Conservation (phyloP, 2,797 vertebrate species). For the Amblyopsis hoosieri region DNA sequence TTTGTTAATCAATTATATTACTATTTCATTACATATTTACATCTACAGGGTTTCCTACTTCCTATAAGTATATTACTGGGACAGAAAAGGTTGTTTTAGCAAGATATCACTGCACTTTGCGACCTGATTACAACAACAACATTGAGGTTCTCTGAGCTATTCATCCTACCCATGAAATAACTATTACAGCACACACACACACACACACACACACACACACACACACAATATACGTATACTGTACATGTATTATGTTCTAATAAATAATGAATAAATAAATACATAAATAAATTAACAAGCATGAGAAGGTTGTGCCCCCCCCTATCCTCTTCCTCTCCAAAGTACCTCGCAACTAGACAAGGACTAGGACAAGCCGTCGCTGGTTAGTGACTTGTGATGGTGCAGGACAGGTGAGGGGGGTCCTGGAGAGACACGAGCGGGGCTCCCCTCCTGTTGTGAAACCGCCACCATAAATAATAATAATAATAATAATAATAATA, state of each 20-base stretch:
- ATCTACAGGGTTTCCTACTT: too few species aligned
- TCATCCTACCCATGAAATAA: too few species aligned
- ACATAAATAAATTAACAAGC: too few species aligned
- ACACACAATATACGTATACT: too few species aligned
- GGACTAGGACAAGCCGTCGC: slow-evolving; percentile 66
- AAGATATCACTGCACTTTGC: too few species aligned
- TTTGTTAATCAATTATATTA: slow-evolving; percentile 68
- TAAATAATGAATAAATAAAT: too few species aligned
- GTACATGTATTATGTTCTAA: too few species aligned
- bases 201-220: too few species aligned
- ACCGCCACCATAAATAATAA: slow-evolving; percentile 63
- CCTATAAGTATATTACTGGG: slow-evolving; percentile 30
- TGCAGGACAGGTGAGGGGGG: slow-evolving; percentile 70
- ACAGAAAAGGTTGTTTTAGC: too few species aligned
- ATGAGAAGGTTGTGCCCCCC: slow-evolving; percentile 3
- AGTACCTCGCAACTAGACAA: slow-evolving; percentile 31
- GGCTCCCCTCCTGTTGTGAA: slow-evolving; percentile 70
- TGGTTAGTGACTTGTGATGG: slow-evolving; percentile 82
- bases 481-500: slow-evolving; percentile 14
- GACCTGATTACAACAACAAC: too few species aligned
- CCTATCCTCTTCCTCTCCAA: not conserved
- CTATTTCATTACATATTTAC: slow-evolving; percentile 63
- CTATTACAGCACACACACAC: too few species aligned
- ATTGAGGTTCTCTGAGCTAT: too few species aligned
- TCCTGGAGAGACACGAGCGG: slow-evolving; percentile 78